Base-by-base conservation (phyloP, 1,140 invertebrate genomes). In the Pseudomyrmex cubaensis region DNA sequence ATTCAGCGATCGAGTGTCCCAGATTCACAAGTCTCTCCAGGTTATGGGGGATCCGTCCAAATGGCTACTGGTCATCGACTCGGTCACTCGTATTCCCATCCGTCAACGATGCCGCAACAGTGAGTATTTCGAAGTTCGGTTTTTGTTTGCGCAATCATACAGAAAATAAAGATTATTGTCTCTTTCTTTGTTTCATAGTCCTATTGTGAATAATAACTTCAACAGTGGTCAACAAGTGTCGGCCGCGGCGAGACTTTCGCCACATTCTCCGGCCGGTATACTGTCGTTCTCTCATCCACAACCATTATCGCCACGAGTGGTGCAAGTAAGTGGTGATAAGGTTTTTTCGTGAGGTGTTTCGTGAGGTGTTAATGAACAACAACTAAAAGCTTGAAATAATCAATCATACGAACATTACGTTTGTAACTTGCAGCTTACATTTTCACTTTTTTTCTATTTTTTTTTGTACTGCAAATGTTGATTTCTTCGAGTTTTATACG, bases 21-120 rank as follows among this genome's bases (percentile, higher is more conserved):
- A 87, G 97, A 97, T 92, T 96, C 96, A 22, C 96, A 97, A 93
- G 94, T 97, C 54, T 97, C 96, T 87, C 96, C 96, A 48, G 95
- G 95, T 90, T 97, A 96, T 92, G 92, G 92, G 90, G 92, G 91
- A 92, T 93, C 93, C 94, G 94, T 94, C 93, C 94, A 94, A 85
- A 94, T 94, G 92, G 89, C 93, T 92, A 92, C 92, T 85, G 91
- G 92, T 90, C 93, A 94, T 84, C 93, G 94, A 90, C 92, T 94
- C 90, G 89, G 91, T 87, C 94, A 94, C 86, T 92, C 94, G 83
- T 94, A 94, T 86, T 91, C 93, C 83, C 94, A 94, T 88, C 92
- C 92, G 77, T 91, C 93, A 78, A 92, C 94, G 90, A 93, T 94
- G 91, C 87, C 91, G 85, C 94, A 94, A 89, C 93, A 94, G 94